Conservation (phyloP, 2,797 vertebrate genomes). For the Poeciliopsis infans region DNA sequence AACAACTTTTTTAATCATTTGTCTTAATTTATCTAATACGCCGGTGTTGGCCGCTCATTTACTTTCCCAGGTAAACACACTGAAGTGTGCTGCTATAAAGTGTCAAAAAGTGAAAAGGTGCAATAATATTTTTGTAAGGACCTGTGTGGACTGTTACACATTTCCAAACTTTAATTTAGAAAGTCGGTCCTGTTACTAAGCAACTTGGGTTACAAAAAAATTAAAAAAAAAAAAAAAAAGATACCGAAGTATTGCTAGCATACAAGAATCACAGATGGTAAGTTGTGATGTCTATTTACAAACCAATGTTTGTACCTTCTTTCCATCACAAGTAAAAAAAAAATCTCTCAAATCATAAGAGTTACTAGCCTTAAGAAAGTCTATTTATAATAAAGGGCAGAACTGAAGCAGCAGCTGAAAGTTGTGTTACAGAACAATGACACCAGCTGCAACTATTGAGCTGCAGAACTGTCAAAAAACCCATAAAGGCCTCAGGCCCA, state of each 20-base stretch:
- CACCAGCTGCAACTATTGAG: slow-evolving; percentile 6
- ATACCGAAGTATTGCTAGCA: background rate
- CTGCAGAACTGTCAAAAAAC: background rate
- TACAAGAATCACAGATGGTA: background rate
- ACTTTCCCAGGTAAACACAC: background rate
- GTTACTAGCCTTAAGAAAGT: slow-evolving; percentile 3
- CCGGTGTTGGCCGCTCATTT: background rate
- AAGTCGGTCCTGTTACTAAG: background rate
- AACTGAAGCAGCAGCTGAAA: background rate
- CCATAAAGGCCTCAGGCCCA: background rate
- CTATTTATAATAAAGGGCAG: slow-evolving; percentile 21
- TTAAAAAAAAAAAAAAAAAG: background rate
- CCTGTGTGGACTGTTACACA: background rate
- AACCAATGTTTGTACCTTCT: background rate
- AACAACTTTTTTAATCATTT: background rate
- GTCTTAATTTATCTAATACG: background rate
- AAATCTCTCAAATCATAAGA: background rate
- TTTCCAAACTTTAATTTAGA: background rate
- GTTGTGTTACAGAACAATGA: slow-evolving; percentile 8
- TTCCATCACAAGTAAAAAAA: background rate
- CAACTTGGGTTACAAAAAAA: background rate
- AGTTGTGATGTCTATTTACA: slow-evolving; percentile 7
- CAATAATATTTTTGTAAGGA: background rate
- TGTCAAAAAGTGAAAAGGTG: background rate
- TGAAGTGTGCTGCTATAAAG: background rate